Percentiles rank a stretch among this genome's conserved stretches.
phyloP scores from a whole-genome alignment of 2,888 invertebrate genomes.

The Orthosia incerta region DNA sequence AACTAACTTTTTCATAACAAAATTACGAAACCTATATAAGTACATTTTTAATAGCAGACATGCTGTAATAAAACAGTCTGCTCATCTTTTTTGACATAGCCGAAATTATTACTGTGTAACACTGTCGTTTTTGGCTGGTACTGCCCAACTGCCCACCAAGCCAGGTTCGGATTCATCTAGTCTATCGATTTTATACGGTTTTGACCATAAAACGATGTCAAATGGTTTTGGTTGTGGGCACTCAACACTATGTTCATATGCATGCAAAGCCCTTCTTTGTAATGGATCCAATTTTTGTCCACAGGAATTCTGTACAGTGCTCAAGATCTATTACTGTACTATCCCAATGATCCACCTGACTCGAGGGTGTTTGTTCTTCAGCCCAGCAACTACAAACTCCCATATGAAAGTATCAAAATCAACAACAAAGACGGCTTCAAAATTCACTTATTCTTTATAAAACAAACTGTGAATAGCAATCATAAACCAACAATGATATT shows the following conservation, averaged over 20 bases:
- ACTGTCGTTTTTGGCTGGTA: no score
- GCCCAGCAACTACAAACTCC: constrained; percentile 96
- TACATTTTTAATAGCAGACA: no score
- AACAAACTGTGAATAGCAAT: constrained; percentile 93
- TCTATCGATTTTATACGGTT: no score
- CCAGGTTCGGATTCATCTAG: no score
- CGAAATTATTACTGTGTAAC: no score
- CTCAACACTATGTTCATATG: not conserved
- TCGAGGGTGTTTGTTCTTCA: constrained; percentile 97
- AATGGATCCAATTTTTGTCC: constrained; percentile 62
- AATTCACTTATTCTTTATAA: constrained; percentile 95
- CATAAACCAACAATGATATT: constrained; percentile 96
- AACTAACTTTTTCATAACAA: no score
- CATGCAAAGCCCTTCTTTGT: not conserved
- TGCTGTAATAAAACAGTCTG: no score
- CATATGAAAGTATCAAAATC: constrained; percentile 95
- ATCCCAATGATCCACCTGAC: constrained; percentile 97
- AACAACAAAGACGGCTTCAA: constrained; percentile 93
- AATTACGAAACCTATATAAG: no score
- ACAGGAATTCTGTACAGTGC: constrained; percentile 95
- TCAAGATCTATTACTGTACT: constrained; percentile 96
- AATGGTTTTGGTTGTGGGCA: no score
- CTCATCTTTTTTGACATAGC: no score
- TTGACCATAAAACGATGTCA: no score
- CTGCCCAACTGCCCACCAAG: no score